A percentile compares a stretch with the other conserved stretches of the same genome.
These are phyloP conservation scores for Virgularia gustaviana DNA, from an alignment of 92 coral and sea anemone genomes.

Conservation along the genomic window DNA sequence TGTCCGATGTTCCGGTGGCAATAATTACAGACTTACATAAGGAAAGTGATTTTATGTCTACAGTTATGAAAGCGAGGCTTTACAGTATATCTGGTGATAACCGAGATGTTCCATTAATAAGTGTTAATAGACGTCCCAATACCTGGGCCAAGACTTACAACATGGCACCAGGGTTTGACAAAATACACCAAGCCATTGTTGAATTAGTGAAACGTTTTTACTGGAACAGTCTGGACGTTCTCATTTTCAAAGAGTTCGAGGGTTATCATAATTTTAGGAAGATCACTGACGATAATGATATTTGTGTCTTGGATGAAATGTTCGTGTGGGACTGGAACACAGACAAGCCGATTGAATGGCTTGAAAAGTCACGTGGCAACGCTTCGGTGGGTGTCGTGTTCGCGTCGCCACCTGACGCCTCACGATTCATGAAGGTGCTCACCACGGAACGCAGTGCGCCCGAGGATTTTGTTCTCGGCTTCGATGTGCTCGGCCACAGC, in stretches of 20 bases:
- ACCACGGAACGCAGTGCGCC: not conserved
- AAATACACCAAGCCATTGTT: slow-evolving; percentile 46
- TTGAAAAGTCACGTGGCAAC: not conserved
- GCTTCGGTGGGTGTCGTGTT: slow-evolving; percentile 16
- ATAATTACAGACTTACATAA: not conserved
- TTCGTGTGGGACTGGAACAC: not conserved
- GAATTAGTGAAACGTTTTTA: slow-evolving; percentile 62
- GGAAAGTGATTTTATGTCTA: not conserved
- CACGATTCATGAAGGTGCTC: not conserved
- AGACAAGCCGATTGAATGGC: not conserved
- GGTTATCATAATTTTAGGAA: slow-evolving; percentile 27
- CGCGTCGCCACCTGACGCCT: not conserved
- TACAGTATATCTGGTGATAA: not conserved
- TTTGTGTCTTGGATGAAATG: slow-evolving; percentile 16
- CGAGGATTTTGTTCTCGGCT: slow-evolving; percentile 12
- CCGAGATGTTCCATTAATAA: not conserved
- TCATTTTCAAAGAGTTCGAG: slow-evolving; percentile 48
- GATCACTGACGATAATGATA: not conserved
- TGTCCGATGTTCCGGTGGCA: slow-evolving; percentile 25
- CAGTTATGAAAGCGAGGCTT: not conserved
- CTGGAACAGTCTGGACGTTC: slow-evolving; percentile 75
- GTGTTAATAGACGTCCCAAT: not conserved
- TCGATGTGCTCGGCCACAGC: not conserved
- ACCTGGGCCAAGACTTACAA: slow-evolving; percentile 7
- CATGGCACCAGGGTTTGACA: not conserved